Percentiles rank a stretch among this genome's conserved stretches.
Evolutionary conservation across 1,140 invertebrate species (phyloP).

Genomic region (Atta colombica): DNA sequence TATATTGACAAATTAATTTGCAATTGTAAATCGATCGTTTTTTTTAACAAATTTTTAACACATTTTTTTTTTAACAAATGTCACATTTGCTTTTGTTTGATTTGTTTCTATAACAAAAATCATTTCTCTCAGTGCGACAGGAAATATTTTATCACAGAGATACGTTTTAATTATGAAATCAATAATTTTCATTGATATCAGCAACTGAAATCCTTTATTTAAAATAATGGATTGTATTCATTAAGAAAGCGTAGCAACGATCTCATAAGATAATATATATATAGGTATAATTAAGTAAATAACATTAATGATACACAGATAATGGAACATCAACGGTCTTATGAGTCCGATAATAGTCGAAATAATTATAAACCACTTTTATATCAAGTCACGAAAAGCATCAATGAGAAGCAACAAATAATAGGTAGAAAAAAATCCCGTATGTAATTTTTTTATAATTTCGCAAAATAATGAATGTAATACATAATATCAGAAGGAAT

Average conservation of each 20-base stretch:
- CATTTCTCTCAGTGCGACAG: too few relatives aligned
- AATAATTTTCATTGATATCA: constrained; percentile 3
- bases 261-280: not conserved
- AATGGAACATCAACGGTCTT: not conserved
- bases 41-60: too few relatives aligned
- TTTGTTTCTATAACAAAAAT: too few relatives aligned
- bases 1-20: too few relatives aligned
- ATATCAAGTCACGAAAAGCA: not conserved
- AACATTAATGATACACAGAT: constrained; percentile 7
- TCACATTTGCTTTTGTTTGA: too few relatives aligned
- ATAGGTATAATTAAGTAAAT: constrained; percentile 1
- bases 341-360: constrained; percentile 5
- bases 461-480: constrained; percentile 7
- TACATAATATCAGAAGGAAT: not conserved
- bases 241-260: not conserved
- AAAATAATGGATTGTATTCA: not conserved
- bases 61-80: too few relatives aligned
- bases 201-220: not conserved
- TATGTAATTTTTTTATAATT: constrained; percentile 7
- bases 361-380: not conserved
- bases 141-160: not conserved
- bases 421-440: not conserved
- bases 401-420: not conserved
- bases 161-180: not conserved
- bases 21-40: too few relatives aligned